phyloP scores from a whole-genome alignment of 2,113 vertebrate genomes.

The Lagenorhynchus albirostris region DNA sequence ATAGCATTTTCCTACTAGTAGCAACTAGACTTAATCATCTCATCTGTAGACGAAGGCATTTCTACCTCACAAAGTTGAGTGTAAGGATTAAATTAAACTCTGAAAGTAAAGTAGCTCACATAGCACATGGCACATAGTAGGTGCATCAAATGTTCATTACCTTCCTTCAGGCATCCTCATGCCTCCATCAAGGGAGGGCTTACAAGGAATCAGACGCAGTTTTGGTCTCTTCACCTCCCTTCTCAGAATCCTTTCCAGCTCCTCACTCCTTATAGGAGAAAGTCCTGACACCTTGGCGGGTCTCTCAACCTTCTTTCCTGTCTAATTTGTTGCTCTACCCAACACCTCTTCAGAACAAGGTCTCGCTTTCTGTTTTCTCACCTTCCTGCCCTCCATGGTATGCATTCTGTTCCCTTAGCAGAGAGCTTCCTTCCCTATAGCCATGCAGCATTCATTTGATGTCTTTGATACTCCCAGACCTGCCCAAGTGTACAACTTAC shows the following conservation, averaged over 20 bases:
- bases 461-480: neutral
- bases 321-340: neutral
- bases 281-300: rapidly evolving
- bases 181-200: neutral
- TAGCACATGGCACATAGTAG: rapidly evolving
- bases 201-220: rapidly evolving
- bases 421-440: neutral
- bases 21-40: neutral
- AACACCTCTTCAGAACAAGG: neutral
- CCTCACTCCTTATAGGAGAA: neutral
- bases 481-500: neutral
- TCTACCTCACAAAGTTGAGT: neutral
- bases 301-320: neutral
- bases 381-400: neutral
- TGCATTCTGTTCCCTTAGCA: neutral
- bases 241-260: neutral
- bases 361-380: neutral
- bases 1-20: neutral
- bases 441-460: neutral
- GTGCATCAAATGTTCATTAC: neutral
- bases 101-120: neutral
- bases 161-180: neutral
- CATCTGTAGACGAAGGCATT: too few species aligned
- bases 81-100: neutral
- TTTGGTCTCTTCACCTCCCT: neutral